Evolutionary conservation across 2,113 vertebrate genomes (phyloP), one percentile per base, ranked within the genome.

Genomic region (Hippocampus comes): DNA sequence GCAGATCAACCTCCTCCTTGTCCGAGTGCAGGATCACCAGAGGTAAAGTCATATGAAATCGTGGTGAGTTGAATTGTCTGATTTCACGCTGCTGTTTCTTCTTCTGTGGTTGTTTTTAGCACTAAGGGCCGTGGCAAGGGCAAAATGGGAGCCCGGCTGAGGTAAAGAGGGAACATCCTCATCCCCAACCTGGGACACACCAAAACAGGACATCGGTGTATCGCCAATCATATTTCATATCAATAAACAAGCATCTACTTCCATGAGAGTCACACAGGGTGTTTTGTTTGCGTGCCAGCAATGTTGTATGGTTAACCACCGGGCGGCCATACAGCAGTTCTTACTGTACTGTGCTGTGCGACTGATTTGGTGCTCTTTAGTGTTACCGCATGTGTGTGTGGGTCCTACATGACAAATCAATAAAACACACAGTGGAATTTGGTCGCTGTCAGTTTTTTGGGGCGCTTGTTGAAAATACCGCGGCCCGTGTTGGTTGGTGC

Each of bases 61-160:
- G 5, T 17, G 1, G 8, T 17, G 23, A 7, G 3, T 25, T 46
- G 2, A n/a, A 48, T 18, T 17, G n/a, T 67, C n/a, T 49, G n/a
- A 49, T 48, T 27, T 49, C 23, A 59, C 8, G 56, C 25, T 49
- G 43, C 6, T 2, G 15, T 43, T n/a, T 25, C 11, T 17, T 65
- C 41, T 38, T 63, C 15, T 63, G 34, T 38, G 61, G n/a, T 68
- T 25, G 17, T 59, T 81, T 79, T 70, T 77, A 93, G 92, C 18
- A 82, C 88, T 49, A 93, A 93, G 78, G 92, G 92, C 48, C 91
- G 92, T 0, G 85, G 92, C 53, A 93, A 93, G 81, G 91, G 90
- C 74, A 93, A 92, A 78, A 82, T 90, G 89, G 63, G 75, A 2
- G 79, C 82, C 43, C 87, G 92, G 63, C 68, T 92, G 78, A 86